A percentile compares a stretch with the other conserved stretches of the same genome.
These are phyloP conservation scores for Beroe forskalii DNA, from an alignment of 37 sponge, comb jelly and placozoan genomes.

Conservation along the genomic window DNA sequence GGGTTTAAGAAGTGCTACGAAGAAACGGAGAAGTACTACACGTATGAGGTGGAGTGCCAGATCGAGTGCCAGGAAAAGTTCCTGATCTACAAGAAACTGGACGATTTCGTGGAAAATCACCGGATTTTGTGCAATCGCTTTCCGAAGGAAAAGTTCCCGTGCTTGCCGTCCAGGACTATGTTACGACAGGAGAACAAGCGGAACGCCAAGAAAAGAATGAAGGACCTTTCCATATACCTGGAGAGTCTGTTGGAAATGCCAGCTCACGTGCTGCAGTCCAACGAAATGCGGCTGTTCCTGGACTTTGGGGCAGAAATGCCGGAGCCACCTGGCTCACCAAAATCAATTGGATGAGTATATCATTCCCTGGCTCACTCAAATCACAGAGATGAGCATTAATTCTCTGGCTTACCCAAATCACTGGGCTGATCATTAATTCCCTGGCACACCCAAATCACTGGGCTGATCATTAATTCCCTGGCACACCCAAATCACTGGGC, in stretches of 20 bases:
- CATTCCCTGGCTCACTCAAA: too few relatives aligned
- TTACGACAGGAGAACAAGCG: conserved; percentile 45
- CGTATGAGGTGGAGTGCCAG: conserved; percentile 54
- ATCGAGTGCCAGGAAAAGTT: conserved; percentile 25
- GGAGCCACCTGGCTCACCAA: neutral
- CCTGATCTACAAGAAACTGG: conserved; percentile 27
- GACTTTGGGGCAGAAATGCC: conserved; percentile 27
- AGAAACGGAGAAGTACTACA: conserved; percentile 6
- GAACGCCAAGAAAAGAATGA: conserved; percentile 46
- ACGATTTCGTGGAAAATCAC: conserved; percentile 60
- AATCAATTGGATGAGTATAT: neutral
- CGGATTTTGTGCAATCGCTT: conserved; percentile 24
- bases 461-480: too few relatives aligned
- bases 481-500: too few relatives aligned
- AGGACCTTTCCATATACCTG: conserved; percentile 20
- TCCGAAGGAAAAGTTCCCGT: conserved; percentile 57
- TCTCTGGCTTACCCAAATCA: too few relatives aligned
- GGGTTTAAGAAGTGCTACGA: conserved; percentile 59
- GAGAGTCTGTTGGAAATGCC: conserved; percentile 57
- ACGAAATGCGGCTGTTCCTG: conserved; percentile 57
- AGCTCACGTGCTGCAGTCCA: neutral
- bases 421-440: too few relatives aligned
- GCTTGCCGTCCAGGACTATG: neutral
- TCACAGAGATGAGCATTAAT: too few relatives aligned
- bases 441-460: too few relatives aligned